Evolutionary conservation across 2,888 invertebrate genomes (phyloP), one percentile per base, ranked within the genome.

Genomic region (Ceratothoa steindachneri): DNA sequence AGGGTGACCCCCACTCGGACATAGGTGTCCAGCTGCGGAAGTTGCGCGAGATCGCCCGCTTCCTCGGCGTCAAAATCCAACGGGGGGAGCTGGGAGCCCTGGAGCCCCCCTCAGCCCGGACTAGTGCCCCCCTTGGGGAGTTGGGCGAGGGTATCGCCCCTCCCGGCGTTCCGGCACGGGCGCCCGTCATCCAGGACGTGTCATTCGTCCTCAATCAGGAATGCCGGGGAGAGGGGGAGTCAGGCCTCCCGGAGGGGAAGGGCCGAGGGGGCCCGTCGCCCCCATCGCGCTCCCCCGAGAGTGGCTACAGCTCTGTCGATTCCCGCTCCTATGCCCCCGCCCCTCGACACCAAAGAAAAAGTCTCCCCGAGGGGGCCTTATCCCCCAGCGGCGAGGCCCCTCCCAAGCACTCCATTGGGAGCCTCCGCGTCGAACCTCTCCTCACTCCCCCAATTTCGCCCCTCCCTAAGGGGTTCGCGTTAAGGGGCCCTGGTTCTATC

Each of bases 151-250:
- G 29, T 7, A 15, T 53, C 24, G 70, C 53, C 28, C 70, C 69
- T 19, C 77, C 77, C 2, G 74, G 77, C 12, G 77, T 77, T 24
- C 77, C 77, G 9, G 69, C 74, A 30, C 72, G 77, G 19, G 77
- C 77, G 5, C 77, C 77, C 15, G 72, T 77, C 29, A 75, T 77
- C 15, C 68, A 77, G 22, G 77, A 77, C 64, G 77, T 77, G 22
- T 71, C 71, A 5, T 64, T 65, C 51, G 4, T 71, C 4, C 31
- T 71, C 7, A 71, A 64, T 19, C 12, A 55, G 27, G 64, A 71
- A 7, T 5, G 19, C 5, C 7, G 19, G 19, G 9, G 9, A 22
- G 24, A 19, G 5, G 24, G 15, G 7, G 19, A 19, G 19, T 22
- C 9, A 5, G 5, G 5, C 24, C 5, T 12, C 7, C 19, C 9